Conservation (phyloP, 2,797 vertebrate species). For the Chaunax sp. region DNA sequence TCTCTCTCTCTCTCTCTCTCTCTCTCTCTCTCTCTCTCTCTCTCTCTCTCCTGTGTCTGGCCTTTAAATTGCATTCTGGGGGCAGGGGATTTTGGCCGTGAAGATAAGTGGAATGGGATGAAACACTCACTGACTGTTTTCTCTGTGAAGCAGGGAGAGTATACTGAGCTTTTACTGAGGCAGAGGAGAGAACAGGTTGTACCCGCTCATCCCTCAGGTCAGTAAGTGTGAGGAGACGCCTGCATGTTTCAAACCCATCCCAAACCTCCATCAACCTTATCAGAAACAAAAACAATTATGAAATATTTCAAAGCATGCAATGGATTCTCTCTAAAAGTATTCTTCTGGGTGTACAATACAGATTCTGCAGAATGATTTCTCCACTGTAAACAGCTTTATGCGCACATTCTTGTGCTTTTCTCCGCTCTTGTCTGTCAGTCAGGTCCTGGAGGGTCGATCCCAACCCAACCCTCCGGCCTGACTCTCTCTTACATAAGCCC, state of each 20-base stretch:
- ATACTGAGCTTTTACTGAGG: conserved; percentile 46
- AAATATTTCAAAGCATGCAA: conserved; percentile 14
- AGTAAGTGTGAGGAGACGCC: conserved; percentile 19
- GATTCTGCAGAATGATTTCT: conserved; percentile 17
- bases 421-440: conserved; percentile 29
- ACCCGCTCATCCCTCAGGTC: conserved; percentile 41
- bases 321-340: conserved; percentile 1
- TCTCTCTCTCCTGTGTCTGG: conserved; percentile 51
- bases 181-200: conserved; percentile 36
- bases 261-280: conserved; percentile 12
- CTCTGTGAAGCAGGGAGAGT: conserved; percentile 25
- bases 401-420: conserved; percentile 4
- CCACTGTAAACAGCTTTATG: conserved; percentile 11
- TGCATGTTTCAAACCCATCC: conserved; percentile 30
- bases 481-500: conserved; percentile 68
- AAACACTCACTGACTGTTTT: conserved; percentile 57
- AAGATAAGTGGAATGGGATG: conserved; percentile 75
- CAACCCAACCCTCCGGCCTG: conserved; percentile 42
- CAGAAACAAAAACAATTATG: conserved; percentile 29
- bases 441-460: conserved; percentile 43
- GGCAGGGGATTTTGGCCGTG: conserved; percentile 67
- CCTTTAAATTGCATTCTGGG: conserved; percentile 78
- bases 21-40: conserved; percentile 45
- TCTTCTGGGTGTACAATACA: background rate
- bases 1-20: conserved; percentile 29